Percentiles rank a stretch among this genome's conserved stretches.
Evolutionary conservation across 1,140 invertebrate species (phyloP).

Genomic region (Chionoecetes opilio): DNA sequence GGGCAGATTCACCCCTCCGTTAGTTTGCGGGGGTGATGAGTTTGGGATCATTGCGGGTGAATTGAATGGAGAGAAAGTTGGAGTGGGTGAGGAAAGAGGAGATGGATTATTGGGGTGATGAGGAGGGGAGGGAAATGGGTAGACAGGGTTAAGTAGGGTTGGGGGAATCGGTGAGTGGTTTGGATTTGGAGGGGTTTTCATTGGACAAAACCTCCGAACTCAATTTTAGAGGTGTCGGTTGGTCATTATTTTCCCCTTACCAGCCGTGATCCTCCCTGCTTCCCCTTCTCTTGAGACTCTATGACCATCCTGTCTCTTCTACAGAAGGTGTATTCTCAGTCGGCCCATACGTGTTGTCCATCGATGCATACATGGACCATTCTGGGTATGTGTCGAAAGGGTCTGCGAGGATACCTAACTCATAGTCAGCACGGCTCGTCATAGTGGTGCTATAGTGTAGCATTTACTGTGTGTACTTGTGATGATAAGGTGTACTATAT

Average conservation of each 20-base stretch:
- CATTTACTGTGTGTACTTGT: too few relatives aligned
- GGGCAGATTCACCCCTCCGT: too few relatives aligned
- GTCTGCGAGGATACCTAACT: too few relatives aligned
- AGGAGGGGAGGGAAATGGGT: background rate
- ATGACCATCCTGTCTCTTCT: background rate
- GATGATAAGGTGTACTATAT: too few relatives aligned
- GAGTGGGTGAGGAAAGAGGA: background rate
- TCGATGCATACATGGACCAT: too few relatives aligned
- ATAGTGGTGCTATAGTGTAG: too few relatives aligned
- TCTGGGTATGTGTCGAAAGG: too few relatives aligned
- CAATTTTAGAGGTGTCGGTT: background rate
- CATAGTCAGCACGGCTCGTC: too few relatives aligned
- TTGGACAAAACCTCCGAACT: slow-evolving; percentile 8
- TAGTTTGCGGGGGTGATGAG: background rate
- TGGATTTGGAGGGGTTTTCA: background rate
- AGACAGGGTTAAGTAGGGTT: background rate
- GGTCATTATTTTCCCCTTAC: background rate
- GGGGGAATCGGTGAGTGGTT: background rate
- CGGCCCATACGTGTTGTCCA: too few relatives aligned
- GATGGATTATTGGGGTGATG: background rate
- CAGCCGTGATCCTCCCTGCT: background rate
- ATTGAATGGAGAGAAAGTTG: too few relatives aligned
- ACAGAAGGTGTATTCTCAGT: background rate
- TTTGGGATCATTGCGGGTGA: background rate
- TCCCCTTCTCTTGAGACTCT: background rate